phyloP scores from a whole-genome alignment of 2,113 vertebrate genomes.

The Aspiorhynchus laticeps region DNA sequence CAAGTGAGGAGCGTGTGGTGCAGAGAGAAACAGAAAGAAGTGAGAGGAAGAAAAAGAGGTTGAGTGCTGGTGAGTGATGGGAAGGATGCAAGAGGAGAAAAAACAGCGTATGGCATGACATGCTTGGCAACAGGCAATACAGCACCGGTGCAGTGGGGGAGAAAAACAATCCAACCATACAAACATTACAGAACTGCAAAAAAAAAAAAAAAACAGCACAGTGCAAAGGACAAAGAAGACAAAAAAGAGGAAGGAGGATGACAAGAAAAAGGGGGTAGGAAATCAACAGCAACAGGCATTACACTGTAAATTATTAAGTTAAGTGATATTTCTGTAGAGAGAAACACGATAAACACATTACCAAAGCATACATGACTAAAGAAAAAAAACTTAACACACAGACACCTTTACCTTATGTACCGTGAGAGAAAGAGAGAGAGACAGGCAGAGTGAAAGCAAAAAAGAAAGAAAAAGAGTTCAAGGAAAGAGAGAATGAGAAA shows the following conservation, averaged over 20 bases:
- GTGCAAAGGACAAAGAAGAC: conserved; percentile 9
- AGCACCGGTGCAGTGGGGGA: conserved; percentile 56
- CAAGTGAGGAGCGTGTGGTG: conserved; percentile 73
- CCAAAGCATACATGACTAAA: neutral
- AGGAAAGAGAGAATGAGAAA: conserved; percentile 20
- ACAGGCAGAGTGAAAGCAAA: conserved; percentile 25
- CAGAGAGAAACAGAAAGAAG: conserved; percentile 90
- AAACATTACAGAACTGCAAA: conserved; percentile 81
- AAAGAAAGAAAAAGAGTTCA: neutral
- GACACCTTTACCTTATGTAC: conserved; percentile 22
- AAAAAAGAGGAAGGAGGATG: neutral
- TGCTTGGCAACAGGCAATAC: conserved; percentile 85
- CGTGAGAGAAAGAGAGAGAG: conserved; percentile 61
- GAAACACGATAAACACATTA: conserved; percentile 43
- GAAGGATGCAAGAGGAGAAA: conserved; percentile 77
- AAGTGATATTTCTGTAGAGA: conserved; percentile 32
- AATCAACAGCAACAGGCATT: conserved; percentile 47
- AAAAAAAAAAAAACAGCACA: conserved; percentile 46
- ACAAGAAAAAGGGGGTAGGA: neutral
- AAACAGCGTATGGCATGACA: conserved; percentile 93
- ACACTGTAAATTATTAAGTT: conserved; percentile 33
- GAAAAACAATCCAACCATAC: conserved; percentile 4
- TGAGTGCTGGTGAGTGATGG: neutral
- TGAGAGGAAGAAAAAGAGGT: conserved; percentile 74
- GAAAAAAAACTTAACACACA: conserved; percentile 15